Conservation (phyloP, 2,888 invertebrate genomes). For the Trachelus troglodyta region DNA sequence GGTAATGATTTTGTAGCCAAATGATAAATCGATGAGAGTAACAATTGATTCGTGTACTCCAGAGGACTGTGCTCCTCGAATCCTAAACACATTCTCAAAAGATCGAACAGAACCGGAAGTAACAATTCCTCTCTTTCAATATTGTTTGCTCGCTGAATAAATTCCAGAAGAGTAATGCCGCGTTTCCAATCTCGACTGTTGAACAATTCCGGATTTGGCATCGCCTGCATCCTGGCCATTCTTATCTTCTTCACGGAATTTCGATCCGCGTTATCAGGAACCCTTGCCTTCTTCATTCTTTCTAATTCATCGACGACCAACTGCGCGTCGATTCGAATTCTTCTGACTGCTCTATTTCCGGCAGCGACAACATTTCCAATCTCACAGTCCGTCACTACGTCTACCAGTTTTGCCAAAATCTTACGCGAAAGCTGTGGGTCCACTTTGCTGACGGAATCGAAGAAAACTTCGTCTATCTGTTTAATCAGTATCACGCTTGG, state of each 20-base stretch:
- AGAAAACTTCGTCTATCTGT: conserved; percentile 71
- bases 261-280: conserved; percentile 13
- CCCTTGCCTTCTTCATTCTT: conserved; percentile 69
- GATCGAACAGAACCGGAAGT: conserved; percentile 80
- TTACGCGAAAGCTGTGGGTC: conserved; percentile 42
- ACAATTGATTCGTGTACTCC: conserved; percentile 90
- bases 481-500: conserved; percentile 69
- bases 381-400: conserved; percentile 57
- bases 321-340: conserved; percentile 73
- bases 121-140: conserved; percentile 75
- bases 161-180: conserved; percentile 83
- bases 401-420: conserved; percentile 49
- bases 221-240: conserved; percentile 62
- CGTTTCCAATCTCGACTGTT: conserved; percentile 80
- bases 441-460: conserved; percentile 51
- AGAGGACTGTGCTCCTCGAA: conserved; percentile 84
- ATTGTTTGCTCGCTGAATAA: conserved; percentile 87
- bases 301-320: conserved; percentile 72
- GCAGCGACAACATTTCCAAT: conserved; percentile 61
- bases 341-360: conserved; percentile 75
- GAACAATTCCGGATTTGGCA: conserved; percentile 73
- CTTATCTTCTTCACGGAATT: conserved; percentile 15
- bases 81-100: conserved; percentile 82
- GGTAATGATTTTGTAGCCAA: conserved; percentile 42
- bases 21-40: conserved; percentile 81